Evolutionary conservation across 2,888 invertebrate species (phyloP).

Genomic region (Neria commutata): DNA sequence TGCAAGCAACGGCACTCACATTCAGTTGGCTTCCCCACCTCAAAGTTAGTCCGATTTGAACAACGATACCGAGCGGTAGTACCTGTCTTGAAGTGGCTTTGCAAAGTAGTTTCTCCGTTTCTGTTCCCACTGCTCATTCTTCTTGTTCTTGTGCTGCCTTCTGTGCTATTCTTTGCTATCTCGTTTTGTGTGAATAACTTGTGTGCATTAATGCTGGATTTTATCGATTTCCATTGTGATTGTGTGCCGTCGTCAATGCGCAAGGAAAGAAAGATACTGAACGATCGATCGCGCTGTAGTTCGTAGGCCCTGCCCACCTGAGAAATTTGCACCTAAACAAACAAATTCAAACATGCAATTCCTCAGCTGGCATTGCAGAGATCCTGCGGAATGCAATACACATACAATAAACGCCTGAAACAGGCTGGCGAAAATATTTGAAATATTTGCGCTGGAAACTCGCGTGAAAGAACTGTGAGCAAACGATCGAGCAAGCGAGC

Average conservation of each 20-base stretch:
- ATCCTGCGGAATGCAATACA: not conserved
- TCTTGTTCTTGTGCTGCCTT: slow-evolving; percentile 32
- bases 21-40: slow-evolving; percentile 32
- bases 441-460: slow-evolving; percentile 5
- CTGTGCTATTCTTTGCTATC: slow-evolving; percentile 37
- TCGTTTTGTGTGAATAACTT: no score
- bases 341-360: not conserved
- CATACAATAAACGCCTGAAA: no score
- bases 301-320: no score
- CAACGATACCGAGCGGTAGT: slow-evolving; percentile 59
- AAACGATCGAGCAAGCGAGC: no score
- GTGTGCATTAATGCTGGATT: no score
- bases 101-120: slow-evolving; percentile 21
- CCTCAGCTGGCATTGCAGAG: not conserved
- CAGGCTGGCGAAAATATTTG: not conserved
- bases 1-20: not conserved
- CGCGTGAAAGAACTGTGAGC: no score
- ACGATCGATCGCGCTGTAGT: no score
- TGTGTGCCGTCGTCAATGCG: no score
- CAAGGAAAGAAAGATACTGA: no score
- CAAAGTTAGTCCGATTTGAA: slow-evolving; percentile 57
- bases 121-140: slow-evolving; percentile 19
- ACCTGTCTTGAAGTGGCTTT: slow-evolving; percentile 30
- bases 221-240: no score
- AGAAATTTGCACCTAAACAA: not conserved